phyloP scores from a whole-genome alignment of 2,888 invertebrate species.

The Cheilosia variabilis region DNA sequence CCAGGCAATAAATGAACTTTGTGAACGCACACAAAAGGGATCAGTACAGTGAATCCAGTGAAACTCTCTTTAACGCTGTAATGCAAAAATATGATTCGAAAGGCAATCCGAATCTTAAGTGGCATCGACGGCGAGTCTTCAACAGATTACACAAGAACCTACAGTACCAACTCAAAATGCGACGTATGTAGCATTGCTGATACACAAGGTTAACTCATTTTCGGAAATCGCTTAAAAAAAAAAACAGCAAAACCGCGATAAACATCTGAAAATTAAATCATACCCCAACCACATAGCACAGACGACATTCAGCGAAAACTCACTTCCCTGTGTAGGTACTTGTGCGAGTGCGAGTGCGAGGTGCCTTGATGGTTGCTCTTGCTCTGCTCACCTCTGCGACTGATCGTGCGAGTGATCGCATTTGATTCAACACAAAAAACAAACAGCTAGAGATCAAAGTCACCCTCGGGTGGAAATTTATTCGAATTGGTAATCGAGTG shows the following conservation, averaged over 20 bases:
- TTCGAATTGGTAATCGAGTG: constrained; percentile 68
- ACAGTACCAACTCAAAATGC: not conserved
- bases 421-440: constrained; percentile 16
- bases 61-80: not conserved
- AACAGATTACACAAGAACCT: constrained; percentile 43
- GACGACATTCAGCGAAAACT: constrained; percentile 29
- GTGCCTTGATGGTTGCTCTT: constrained; percentile 45
- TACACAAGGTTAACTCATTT: constrained; percentile 58
- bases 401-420: constrained; percentile 46
- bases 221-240: constrained; percentile 34
- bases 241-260: constrained; percentile 40
- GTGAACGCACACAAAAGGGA: no score
- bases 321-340: constrained; percentile 1
- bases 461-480: constrained; percentile 69
- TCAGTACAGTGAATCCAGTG: not conserved
- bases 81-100: constrained; percentile 19
- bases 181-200: constrained; percentile 35
- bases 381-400: constrained; percentile 3
- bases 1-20: no score
- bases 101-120: constrained; percentile 36
- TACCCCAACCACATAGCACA: not conserved
- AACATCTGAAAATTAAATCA: constrained; percentile 51
- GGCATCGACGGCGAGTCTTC: constrained; percentile 2
- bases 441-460: constrained; percentile 69
- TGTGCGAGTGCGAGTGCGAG: not conserved